Evolutionary conservation across 2,113 vertebrate genomes (phyloP), one percentile per base, ranked within the genome.

Genomic region (Helogale parvula): DNA sequence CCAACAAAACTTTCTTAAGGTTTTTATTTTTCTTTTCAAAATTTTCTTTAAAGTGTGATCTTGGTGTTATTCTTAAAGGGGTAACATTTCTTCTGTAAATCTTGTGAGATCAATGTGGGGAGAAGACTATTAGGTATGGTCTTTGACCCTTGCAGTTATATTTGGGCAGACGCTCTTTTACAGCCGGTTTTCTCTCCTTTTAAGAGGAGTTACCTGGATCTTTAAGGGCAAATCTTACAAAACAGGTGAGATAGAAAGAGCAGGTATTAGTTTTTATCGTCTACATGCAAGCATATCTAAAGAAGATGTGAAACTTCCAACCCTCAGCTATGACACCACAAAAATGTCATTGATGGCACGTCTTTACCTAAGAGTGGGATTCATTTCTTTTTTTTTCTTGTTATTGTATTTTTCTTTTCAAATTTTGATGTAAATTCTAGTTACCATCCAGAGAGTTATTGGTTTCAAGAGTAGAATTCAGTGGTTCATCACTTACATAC

Each of bases 171-270:
- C 11, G 54, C 21, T 69, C 17, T 23, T 80, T 52, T 63, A 79
- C 13, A 82, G 25, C 31, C 57, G 23, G 7, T 60, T 50, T 45
- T 69, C 7, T 47, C 33, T 88, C 25, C 8, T 29, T 72, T 85
- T 57, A 71, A 31, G 31, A 74, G 19, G 3, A 57, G 1, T 87
- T 87, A 82, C 47, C 57, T 91, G 19, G 57, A 50, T 33, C 76
- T 88, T 66, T 74, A 35, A 96, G 76, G 82, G 15, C 9, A 88
- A 93, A 88, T 81, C 69, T 88, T 85, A 72, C 14, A 79, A 84
- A 71, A 66, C 33, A 29, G 4, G 45, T 45, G 50, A 50, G 11
- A 50, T 13, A 50, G 50, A 50, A 50, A 50, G 50, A 50, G 50
- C 25, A 10, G 15, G 31, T 38, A 47, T 72, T 52, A 54, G 10